Conservation (phyloP, 2,888 invertebrate species). For the Tetramorium bicarinatum region DNA sequence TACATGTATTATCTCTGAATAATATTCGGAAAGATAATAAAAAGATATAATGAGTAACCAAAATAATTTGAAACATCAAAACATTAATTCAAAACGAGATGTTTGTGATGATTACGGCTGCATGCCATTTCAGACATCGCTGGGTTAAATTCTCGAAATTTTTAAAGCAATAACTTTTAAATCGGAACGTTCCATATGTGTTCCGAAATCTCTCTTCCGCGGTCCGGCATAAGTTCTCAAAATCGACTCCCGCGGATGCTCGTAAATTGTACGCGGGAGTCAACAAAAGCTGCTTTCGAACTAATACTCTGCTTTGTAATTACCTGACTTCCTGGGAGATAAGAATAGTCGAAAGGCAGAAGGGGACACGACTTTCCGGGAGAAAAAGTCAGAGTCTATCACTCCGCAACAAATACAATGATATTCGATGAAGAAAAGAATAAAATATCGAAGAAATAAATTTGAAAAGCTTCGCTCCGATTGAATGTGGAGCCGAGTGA, state of each 20-base stretch:
- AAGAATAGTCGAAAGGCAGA: background rate
- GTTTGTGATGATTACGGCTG: background rate
- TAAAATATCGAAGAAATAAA: background rate
- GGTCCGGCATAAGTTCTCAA: background rate
- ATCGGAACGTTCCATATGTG: background rate
- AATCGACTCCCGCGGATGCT: constrained; percentile 23
- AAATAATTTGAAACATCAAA: background rate
- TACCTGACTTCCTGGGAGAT: background rate
- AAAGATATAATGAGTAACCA: background rate
- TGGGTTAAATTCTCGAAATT: no score
- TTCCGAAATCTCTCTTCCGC: background rate
- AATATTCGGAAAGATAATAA: background rate
- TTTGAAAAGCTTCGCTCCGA: background rate
- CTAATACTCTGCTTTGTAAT: constrained; percentile 51
- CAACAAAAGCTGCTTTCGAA: constrained; percentile 41
- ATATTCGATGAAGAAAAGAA: background rate
- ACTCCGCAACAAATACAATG: background rate
- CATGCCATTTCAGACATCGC: background rate
- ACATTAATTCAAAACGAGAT: background rate
- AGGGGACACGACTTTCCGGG: background rate
- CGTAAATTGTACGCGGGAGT: background rate
- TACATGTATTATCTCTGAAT: background rate
- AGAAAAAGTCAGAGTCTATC: background rate
- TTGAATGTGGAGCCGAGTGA: background rate
- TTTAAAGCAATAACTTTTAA: background rate